These are phyloP conservation scores for Antheraea yamamai DNA, from an alignment of 2,888 invertebrate genomes.

Conservation along the genomic window DNA sequence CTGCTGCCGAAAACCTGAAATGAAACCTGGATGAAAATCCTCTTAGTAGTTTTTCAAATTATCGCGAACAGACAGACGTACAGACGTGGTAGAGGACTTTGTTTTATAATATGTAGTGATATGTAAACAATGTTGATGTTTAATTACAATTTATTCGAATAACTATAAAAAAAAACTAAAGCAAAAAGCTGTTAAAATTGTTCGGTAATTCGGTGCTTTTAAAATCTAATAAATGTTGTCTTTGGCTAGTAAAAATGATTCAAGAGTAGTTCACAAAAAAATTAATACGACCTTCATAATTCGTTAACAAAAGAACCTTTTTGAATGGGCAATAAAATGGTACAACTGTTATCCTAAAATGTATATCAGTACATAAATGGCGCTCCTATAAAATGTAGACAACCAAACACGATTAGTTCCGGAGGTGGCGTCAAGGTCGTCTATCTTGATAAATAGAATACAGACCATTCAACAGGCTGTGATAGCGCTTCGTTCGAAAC, in stretches of 20 bases:
- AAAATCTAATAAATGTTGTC: not conserved
- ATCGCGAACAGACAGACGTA: too few relatives aligned
- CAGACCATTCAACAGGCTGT: slow-evolving; percentile 52
- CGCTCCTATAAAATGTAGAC: slow-evolving; percentile 55
- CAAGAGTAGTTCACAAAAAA: not conserved
- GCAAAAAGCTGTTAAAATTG: too few relatives aligned
- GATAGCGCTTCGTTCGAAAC: slow-evolving; percentile 45
- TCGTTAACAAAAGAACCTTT: slow-evolving; percentile 13
- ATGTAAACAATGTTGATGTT: too few relatives aligned
- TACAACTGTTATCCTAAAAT: slow-evolving; percentile 38
- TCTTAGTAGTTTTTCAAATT: too few relatives aligned
- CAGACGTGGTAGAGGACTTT: too few relatives aligned
- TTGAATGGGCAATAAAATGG: slow-evolving; percentile 20
- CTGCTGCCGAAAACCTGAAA: too few relatives aligned
- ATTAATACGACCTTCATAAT: not conserved
- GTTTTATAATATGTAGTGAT: too few relatives aligned
- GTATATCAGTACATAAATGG: slow-evolving; percentile 24
- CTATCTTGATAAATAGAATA: slow-evolving; percentile 61
- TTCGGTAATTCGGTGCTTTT: not conserved
- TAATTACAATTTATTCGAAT: too few relatives aligned
- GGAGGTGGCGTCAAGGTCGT: slow-evolving; percentile 64
- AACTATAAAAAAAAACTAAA: too few relatives aligned
- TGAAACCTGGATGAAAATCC: too few relatives aligned
- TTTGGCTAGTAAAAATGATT: not conserved
- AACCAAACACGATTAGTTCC: slow-evolving; percentile 60